Base-by-base conservation (phyloP, 2,888 invertebrate genomes). In the Podotricha telesiphe region DNA sequence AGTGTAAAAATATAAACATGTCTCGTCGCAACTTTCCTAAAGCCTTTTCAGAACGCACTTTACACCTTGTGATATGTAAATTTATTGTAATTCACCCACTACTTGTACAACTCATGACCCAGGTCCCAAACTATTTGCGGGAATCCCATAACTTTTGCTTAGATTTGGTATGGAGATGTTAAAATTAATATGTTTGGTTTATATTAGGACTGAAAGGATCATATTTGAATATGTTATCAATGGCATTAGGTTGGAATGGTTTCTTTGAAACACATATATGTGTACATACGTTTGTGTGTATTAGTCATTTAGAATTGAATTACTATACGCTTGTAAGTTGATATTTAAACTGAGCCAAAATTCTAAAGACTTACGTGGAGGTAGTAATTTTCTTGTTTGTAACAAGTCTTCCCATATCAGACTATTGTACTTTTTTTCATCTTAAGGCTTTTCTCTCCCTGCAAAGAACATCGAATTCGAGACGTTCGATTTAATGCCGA, bases 141-240 rank as follows among this genome's bases (percentile, higher is more conserved):
- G 69, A 65, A 62, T 71, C 81, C 83, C 80, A 78, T 80, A 86
- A 88, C 83, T 89, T 87, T 81, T 83, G 84, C 82, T 77, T 76
- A 69, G 70, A 81, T 84, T 82, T 79, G 77, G 78, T 84, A 83
- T 82, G 83, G 85, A 87, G 89, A 90, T 87, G 89, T 88, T 83
- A 82, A 88, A 88, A 89, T 89, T 89, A 91, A 90, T 90, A 88
- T 87, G 88, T 86, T 89, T 86, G 85, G 88, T 84, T 84, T 86
- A 76, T 77, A 88, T 90, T 88, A 86, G 76, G 80, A 81, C 58
- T 17, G 69, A 67, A 62, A 59, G 71, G 66, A 63, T 45, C 65
- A 68, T 69, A 69, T 71, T 65, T 65, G 69, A 64, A 71, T 69
- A 69, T 69, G 40, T 63, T 66, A 47, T 53, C 34, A 13, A 50